Conservation (phyloP, 1,140 invertebrate genomes). For the Drosophila erecta region DNA sequence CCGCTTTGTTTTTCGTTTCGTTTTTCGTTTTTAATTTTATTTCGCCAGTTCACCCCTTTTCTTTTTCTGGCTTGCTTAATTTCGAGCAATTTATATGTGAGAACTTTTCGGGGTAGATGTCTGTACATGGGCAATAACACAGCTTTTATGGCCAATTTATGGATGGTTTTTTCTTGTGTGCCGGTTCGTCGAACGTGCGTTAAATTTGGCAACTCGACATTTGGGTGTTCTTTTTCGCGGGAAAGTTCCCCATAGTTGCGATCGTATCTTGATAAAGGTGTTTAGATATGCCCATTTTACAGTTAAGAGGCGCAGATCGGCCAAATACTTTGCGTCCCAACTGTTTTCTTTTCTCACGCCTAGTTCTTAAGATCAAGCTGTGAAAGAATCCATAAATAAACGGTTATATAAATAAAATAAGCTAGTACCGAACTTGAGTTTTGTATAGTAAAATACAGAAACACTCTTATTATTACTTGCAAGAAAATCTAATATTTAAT, state of each 20-base stretch:
- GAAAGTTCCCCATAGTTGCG: conserved; percentile 26
- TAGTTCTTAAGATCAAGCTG: conserved; percentile 31
- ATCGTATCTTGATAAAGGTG: conserved; percentile 42
- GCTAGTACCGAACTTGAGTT: not conserved
- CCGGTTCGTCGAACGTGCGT: conserved; percentile 63
- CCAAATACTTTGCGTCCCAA: not conserved
- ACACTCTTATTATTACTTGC: not conserved
- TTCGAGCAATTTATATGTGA: conserved; percentile 69
- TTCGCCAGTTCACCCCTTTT: conserved; percentile 51
- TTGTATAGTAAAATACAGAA: not conserved
- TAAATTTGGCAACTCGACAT: conserved; percentile 50
- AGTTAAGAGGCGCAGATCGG: conserved; percentile 9
- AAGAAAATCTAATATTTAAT: too few relatives aligned
- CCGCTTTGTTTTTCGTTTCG: too few relatives aligned
- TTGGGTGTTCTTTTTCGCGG: conserved; percentile 5
- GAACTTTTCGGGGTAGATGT: conserved; percentile 53
- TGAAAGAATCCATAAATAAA: conserved; percentile 54
- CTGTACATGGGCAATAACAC: conserved; percentile 60
- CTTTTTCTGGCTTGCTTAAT: conserved; percentile 48
- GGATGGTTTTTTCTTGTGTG: conserved; percentile 32
- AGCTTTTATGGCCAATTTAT: conserved; percentile 70
- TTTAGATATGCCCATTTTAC: conserved; percentile 31
- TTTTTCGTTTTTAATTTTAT: conserved; percentile 42
- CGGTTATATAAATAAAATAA: conserved; percentile 14
- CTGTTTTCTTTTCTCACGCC: conserved; percentile 56